A percentile compares a stretch with the other conserved stretches of the same genome.
Conservation (phyloP, 2,113 vertebrate genomes). For the Amblyornis subalaris region DNA sequence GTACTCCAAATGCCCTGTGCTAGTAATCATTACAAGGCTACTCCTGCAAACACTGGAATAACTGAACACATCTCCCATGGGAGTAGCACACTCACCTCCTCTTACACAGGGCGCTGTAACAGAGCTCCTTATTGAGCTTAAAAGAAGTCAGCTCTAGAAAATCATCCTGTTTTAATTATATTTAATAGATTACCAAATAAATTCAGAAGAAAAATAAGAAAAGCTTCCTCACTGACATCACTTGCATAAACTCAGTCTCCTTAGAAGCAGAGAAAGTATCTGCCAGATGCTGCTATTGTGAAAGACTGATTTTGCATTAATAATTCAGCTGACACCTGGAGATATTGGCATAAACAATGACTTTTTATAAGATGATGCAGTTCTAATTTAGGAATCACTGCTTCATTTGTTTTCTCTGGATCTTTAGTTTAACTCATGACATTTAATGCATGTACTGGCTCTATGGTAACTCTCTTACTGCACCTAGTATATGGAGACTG, state of each 20-base stretch:
- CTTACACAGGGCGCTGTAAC: background rate
- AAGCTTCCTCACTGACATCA: conserved; percentile 65
- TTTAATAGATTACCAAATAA: background rate
- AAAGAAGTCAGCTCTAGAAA: background rate
- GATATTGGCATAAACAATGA: conserved; percentile 91
- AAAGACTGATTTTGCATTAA: conserved; percentile 73
- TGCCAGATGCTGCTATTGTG: conserved; percentile 78
- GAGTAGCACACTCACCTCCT: background rate
- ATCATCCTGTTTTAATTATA: background rate
- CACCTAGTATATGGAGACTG: background rate
- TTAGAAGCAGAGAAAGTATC: conserved; percentile 54
- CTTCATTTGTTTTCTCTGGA: conserved; percentile 75
- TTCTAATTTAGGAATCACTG: conserved; percentile 85
- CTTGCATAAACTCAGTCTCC: conserved; percentile 46
- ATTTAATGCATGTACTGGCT: conserved; percentile 55
- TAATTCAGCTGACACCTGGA: conserved; percentile 88
- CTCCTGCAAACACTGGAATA: background rate
- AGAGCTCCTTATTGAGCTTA: background rate
- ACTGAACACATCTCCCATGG: background rate
- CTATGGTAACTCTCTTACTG: conserved; percentile 48
- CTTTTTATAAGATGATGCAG: conserved; percentile 88
- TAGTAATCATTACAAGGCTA: background rate
- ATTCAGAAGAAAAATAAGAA: conserved; percentile 50
- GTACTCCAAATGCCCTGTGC: background rate
- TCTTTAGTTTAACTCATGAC: conserved; percentile 67